Evolutionary conservation across 2,888 invertebrate genomes (phyloP), one percentile per base, ranked within the genome.

Genomic region (Torymus tubicola): DNA sequence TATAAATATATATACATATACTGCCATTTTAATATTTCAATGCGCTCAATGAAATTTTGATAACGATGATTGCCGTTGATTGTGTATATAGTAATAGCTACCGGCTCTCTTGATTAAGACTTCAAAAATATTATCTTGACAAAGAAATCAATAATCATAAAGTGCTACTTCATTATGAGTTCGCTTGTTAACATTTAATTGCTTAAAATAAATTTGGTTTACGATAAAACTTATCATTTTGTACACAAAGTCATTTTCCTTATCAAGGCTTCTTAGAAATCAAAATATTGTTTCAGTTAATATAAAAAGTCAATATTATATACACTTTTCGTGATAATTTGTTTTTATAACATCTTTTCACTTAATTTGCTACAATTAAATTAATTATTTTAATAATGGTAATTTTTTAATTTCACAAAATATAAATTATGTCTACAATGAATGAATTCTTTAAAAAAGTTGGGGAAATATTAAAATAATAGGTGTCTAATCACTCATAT

Each of bases 171-270:
- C 77, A 68, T 79, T 71, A 71, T 24, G 24, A 71, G 64, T 70
- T 55, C 31, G 57, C 67, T 63, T 73, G 70, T 75, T 76, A 73
- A 79, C 58, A 68, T 81, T 81, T 77, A 69, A 80, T 65, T 70
- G 80, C 67, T 78, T 55, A 73, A 76, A 78, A 77, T 70, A 74
- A 80, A 74, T 73, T 78, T 71, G 75, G 71, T 78, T 57, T 57
- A 13, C 50, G 68, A 68, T 68, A 61, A 70, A 63, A 55, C 16
- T 77, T 70, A 70, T 77, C 76, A 64, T 21, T 58, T n/a, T 77
- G 57, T 70, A 70, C 57, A 65, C 60, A 70, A 64, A 57, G 70
- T 58, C 57, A 68, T 68, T 57, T 63, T 31, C 31, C 53, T 53
- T 71, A 71, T 77, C 70, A 10, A 63, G 24, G 63, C 5, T 67